Evolutionary conservation across 2,797 vertebrate genomes (phyloP).

Genomic region (Argentina silus): DNA sequence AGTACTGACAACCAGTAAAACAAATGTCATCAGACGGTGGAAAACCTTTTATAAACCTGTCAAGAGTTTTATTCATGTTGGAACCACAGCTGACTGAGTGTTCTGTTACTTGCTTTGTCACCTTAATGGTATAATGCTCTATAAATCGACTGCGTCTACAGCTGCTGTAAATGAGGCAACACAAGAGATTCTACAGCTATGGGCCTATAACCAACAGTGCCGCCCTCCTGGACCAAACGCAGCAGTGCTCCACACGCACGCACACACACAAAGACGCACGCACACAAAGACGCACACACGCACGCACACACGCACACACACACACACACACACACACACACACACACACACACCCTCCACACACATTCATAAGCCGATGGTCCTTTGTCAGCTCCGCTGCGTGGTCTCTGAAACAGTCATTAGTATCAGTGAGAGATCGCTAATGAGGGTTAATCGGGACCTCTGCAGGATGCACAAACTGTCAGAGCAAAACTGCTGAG

Average conservation of each 20-base stretch:
- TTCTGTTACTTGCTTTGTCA: too few relatives aligned
- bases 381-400: background rate
- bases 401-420: conserved; percentile 53
- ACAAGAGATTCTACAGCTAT: background rate
- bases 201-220: background rate
- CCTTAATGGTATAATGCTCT: background rate
- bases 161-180: background rate
- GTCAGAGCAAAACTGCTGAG: conserved; percentile 35
- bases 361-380: background rate
- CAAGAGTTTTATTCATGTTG: too few relatives aligned
- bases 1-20: too few relatives aligned
- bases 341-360: too few relatives aligned
- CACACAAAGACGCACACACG: background rate
- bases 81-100: too few relatives aligned
- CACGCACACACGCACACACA: too few relatives aligned
- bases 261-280: background rate
- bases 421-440: conserved; percentile 53
- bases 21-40: too few relatives aligned
- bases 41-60: too few relatives aligned
- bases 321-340: too few relatives aligned
- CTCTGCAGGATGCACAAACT: conserved; percentile 40
- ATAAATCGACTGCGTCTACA: background rate
- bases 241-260: background rate
- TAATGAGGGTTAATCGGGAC: conserved; percentile 66
- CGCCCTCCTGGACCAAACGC: background rate